Base-by-base conservation (phyloP, 2,888 invertebrate species). In the Drosophila lacicola region DNA sequence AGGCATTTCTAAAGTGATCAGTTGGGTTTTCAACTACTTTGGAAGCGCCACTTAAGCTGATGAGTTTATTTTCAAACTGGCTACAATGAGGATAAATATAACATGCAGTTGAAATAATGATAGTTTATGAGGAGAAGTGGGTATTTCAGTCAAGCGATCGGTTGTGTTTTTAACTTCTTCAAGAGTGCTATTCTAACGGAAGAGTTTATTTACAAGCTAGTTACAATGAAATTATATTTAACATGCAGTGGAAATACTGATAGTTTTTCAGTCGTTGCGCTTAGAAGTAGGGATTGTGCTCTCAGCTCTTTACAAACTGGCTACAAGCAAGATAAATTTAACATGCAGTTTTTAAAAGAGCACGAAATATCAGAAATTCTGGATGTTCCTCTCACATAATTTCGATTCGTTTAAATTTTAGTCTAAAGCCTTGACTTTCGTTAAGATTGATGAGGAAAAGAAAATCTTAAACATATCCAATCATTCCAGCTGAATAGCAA, bases 401-500 rank as follows among this genome's bases (percentile, higher is more conserved):
- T 29, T 29, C 29, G 8, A 29, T 29, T 8, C 1, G 2, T 29
- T 29, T 8, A 29, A 29, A 29, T 29, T 8, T 29, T 8, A 0
- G 1, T 25, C 25, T 6, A 25, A 8, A 8, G 29, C 29, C 29
- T 8, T 2, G 8, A 29, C 29, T 29, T 29, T 3, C 9, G 4
- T 49, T 49, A 3, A 47, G 11, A 39, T 39, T 29, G 3, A 19
- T 44, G 3, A 29, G 3, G 19, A 50, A 21, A 17, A 13, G 6
- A n/a, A 37, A 2, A 13, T 8, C n/a, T 62, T 36, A 10, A 41
- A 14, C 19, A 36, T 37, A n/a, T 33, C 1, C 2, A 39, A 29
- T 46, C 14, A 41, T 62, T 45, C 9, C 36, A 5, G 37, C 42
- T 29, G 19, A 36, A 44, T n/a, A 21, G 11, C 19, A 49, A 19